Percentiles rank a stretch among this genome's conserved stretches.
Evolutionary conservation across 2,888 invertebrate genomes (phyloP).

Genomic region (Oeneis ivallda): DNA sequence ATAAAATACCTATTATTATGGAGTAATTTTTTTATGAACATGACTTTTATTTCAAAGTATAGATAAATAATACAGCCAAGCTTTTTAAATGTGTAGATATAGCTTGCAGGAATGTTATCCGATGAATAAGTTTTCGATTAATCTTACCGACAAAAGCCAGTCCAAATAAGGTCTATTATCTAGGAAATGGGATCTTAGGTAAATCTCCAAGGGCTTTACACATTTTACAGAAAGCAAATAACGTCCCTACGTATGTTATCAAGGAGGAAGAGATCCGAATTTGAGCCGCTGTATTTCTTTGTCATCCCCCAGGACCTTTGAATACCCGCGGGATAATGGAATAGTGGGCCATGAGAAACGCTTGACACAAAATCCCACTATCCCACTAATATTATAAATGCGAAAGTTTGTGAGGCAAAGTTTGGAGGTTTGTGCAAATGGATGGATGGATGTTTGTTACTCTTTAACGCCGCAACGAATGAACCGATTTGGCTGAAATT

Average conservation of each 20-base stretch:
- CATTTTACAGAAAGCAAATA: constrained; percentile 32
- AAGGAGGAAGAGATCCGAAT: constrained; percentile 45
- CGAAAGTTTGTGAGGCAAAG: too few species aligned
- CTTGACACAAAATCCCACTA: background rate
- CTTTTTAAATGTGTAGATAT: too few species aligned
- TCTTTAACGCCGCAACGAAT: too few species aligned
- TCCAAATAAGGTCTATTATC: constrained; percentile 11
- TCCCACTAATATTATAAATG: too few species aligned
- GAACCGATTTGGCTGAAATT: too few species aligned
- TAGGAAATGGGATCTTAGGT: constrained; percentile 10
- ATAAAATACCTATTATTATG: too few species aligned
- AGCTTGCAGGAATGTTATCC: background rate
- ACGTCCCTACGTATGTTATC: constrained; percentile 51
- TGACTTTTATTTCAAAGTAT: too few species aligned
- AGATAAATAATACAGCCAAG: too few species aligned
- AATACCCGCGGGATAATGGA: constrained; percentile 61
- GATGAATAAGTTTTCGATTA: background rate
- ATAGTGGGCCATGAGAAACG: constrained; percentile 60
- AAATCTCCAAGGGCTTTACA: constrained; percentile 19
- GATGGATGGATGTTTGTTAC: too few species aligned
- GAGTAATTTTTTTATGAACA: too few species aligned
- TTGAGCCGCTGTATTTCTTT: constrained; percentile 57
- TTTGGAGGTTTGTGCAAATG: too few species aligned
- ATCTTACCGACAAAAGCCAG: constrained; percentile 4
- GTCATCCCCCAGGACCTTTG: constrained; percentile 58